Conservation (phyloP, 2,113 vertebrate genomes). For the Phalacrocorax brasilianus region DNA sequence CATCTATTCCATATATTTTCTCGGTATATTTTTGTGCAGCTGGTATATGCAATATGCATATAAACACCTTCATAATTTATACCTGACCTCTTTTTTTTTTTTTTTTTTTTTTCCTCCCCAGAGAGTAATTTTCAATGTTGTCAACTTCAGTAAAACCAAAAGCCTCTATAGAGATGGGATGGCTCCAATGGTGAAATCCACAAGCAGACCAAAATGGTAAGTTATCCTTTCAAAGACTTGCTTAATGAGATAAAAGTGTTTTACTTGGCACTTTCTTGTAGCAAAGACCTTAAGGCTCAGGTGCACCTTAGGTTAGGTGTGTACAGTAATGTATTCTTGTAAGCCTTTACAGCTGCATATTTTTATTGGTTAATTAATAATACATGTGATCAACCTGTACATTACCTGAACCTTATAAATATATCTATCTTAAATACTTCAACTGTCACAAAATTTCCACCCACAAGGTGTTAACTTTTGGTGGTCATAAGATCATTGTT, state of each 20-base stretch:
- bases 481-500: not conserved
- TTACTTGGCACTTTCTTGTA: not conserved
- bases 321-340: not conserved
- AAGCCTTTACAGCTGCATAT: not conserved
- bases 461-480: not conserved
- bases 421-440: not conserved
- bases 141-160: constrained; percentile 99
- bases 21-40: not conserved
- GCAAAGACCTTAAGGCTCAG: not conserved
- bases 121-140: constrained; percentile 97
- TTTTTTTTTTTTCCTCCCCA: constrained; percentile 19
- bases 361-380: constrained; percentile 40
- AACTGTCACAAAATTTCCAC: not conserved
- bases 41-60: not conserved
- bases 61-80: not conserved
- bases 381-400: not conserved
- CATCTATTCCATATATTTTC: not conserved
- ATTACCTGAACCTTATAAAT: not conserved
- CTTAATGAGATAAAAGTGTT: not conserved
- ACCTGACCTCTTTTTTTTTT: not conserved
- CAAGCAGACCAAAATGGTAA: constrained; percentile 95
- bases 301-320: not conserved
- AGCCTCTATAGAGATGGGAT: constrained; percentile 98
- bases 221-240: not conserved
- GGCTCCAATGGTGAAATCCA: constrained; percentile 97